Evolutionary conservation across 2,113 vertebrate genomes (phyloP), one percentile per base, ranked within the genome.

Genomic region (Eptesicus fuscus): DNA sequence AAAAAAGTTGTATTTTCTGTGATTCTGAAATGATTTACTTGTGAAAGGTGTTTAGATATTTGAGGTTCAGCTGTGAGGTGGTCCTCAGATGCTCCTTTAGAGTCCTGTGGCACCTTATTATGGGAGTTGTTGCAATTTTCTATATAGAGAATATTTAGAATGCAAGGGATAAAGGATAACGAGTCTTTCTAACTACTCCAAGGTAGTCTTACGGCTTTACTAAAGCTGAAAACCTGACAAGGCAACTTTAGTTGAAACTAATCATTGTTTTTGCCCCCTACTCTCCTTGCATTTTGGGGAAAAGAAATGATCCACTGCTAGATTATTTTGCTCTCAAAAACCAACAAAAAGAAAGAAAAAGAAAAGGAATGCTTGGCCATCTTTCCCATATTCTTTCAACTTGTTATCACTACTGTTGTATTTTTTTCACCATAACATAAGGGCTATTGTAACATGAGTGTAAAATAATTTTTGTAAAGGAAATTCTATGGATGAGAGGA

Each of bases 21-120:
- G 84, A 92, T 74, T 12, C 69, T 97, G 94, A 95, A 97, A 96
- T 96, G 51, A 97, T 89, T 96, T 91, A 71, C 59, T 97, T 96
- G 94, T 98, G 95, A 97, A 98, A 97, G 87, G 78, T 97, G 97
- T 98, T 98, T 98, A 94, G 53, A 92, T 83, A 88, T 93, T 96
- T 96, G 84, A 90, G 95, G 97, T 97, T 96, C 51, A 76, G 56
- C 70, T 63, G 91, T 88, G 47, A 95, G 85, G 30, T 92, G 78
- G 84, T 85, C 91, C 87, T 77, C 47, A 85, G 40, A 79, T 88
- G 59, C 63, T 97, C 90, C 94, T 95, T 96, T 87, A 95, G 67
- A 98, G 97, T 92, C 96, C 96, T 84, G 89, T 96, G 95, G 61
- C 59, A 90, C 44, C 23, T 94, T 96, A 76, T 93, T 96, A 94